These are phyloP conservation scores for Pammene aurita DNA, from an alignment of 2,888 invertebrate genomes.

Conservation along the genomic window DNA sequence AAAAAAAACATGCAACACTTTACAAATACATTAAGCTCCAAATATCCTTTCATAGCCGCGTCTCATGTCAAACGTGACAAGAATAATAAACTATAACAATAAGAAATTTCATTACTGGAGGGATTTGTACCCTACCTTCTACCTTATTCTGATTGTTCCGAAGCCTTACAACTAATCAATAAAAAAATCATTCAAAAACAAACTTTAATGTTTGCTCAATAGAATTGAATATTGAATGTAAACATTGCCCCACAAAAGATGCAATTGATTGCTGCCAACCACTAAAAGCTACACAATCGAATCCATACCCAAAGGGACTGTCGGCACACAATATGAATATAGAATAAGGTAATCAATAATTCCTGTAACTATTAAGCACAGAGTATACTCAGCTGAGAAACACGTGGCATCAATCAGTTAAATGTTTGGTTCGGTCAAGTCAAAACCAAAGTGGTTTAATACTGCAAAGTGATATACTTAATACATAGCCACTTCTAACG, in stretches of 20 bases:
- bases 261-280: constrained; percentile 1
- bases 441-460: background rate
- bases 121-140: background rate
- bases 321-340: constrained; percentile 8
- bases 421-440: background rate
- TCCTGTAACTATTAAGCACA: background rate
- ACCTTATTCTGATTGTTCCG: background rate
- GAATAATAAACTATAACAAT: constrained; percentile 3
- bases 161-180: constrained; percentile 11
- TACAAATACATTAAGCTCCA: background rate
- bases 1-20: background rate
- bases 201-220: background rate
- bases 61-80: background rate
- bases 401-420: background rate
- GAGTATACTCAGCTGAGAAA: background rate
- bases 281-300: constrained; percentile 12
- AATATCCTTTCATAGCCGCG: background rate
- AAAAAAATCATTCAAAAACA: background rate
- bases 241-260: background rate
- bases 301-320: constrained; percentile 15
- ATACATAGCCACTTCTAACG: no score
- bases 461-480: no score
- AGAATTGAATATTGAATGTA: constrained; percentile 9
- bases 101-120: constrained; percentile 11
- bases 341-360: constrained; percentile 12